Conservation (phyloP, 2,113 vertebrate species). For the Etheostoma spectabile region DNA sequence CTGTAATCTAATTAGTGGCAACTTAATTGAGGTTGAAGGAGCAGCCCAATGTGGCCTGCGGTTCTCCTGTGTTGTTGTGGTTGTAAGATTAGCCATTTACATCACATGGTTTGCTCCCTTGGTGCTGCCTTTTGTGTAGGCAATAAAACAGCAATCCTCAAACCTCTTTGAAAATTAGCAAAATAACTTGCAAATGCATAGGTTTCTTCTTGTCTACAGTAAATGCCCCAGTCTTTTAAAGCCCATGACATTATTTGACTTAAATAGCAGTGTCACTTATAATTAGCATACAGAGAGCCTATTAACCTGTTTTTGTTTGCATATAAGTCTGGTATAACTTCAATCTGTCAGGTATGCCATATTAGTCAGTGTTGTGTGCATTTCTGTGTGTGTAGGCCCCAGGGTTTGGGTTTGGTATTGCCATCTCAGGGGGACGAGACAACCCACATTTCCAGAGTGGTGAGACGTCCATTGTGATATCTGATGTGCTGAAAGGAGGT, state of each 20-base stretch:
- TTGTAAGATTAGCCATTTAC: constrained; percentile 61
- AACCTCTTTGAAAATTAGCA: neutral
- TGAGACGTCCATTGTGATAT: constrained; percentile 98
- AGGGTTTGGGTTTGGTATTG: constrained; percentile 98
- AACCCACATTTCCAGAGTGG: constrained; percentile 99
- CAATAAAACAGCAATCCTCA: constrained; percentile 5
- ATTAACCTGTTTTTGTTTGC: constrained; percentile 16
- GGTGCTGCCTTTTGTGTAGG: constrained; percentile 12
- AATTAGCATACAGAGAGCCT: constrained; percentile 3
- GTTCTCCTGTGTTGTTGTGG: constrained; percentile 52
- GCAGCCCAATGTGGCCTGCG: constrained; percentile 44
- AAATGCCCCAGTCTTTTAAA: neutral
- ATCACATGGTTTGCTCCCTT: constrained; percentile 51
- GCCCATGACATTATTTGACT: neutral
- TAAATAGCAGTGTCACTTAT: neutral
- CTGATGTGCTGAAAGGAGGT: constrained; percentile 97
- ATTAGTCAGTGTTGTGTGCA: constrained; percentile 11
- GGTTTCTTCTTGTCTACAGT: constrained; percentile 9
- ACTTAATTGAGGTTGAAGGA: constrained; percentile 69
- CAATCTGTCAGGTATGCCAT: neutral
- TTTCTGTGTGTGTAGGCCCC: constrained; percentile 86
- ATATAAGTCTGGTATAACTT: neutral
- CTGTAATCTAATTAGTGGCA: constrained; percentile 77
- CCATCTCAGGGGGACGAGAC: constrained; percentile 98
- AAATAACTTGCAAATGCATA: constrained; percentile 2